A percentile compares a stretch with the other conserved stretches of the same genome.
Evolutionary conservation across 2,113 vertebrate species (phyloP).

Genomic region (Pogona vitticeps): DNA sequence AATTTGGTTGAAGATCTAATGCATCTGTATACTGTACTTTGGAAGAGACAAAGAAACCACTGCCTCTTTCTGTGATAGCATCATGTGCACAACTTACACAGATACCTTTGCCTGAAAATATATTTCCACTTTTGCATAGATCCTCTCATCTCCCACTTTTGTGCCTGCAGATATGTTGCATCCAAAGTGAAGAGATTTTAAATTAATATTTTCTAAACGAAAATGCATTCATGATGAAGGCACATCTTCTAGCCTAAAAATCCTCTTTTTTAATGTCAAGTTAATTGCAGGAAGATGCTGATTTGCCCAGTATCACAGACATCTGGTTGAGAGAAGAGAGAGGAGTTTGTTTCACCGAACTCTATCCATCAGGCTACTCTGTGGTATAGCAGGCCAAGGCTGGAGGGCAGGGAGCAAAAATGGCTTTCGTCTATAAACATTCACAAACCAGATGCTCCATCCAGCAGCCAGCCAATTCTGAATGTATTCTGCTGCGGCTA

Average conservation of each 20-base stretch:
- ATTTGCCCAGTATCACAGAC: too few species aligned
- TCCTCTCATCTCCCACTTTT: constrained; percentile 9
- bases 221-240: background rate
- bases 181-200: background rate
- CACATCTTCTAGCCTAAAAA: too few species aligned
- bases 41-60: constrained; percentile 22
- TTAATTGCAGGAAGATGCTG: background rate
- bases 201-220: constrained; percentile 26
- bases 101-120: constrained; percentile 27
- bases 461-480: too few species aligned
- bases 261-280: background rate
- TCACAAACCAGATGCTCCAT: too few species aligned
- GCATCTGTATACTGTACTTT: constrained; percentile 27
- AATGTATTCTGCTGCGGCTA: too few species aligned
- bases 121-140: background rate
- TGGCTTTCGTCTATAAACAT: too few species aligned
- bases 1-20: background rate
- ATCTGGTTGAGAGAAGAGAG: too few species aligned
- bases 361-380: too few species aligned
- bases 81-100: background rate
- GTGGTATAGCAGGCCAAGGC: too few species aligned
- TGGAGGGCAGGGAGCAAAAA: too few species aligned
- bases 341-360: too few species aligned
- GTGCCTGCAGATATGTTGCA: background rate
- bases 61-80: constrained; percentile 18